Evolutionary conservation across 2,113 vertebrate species (phyloP).

Genomic region (Marmota monax): DNA sequence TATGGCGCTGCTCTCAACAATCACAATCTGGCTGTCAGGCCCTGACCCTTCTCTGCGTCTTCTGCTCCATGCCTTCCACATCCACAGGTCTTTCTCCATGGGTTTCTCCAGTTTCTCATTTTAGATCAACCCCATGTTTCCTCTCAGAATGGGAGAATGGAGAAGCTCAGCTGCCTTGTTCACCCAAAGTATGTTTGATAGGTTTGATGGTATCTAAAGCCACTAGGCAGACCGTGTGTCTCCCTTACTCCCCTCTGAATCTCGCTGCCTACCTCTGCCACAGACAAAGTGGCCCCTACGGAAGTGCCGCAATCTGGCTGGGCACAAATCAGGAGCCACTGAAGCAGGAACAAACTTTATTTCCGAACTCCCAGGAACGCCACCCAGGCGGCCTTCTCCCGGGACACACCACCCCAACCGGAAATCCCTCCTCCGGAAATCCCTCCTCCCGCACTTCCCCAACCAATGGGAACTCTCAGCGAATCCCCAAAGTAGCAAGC

Average conservation of each 20-base stretch:
- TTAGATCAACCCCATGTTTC: neutral
- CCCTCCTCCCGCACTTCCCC: too few species aligned
- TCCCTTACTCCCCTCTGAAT: fast-evolving
- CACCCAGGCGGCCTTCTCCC: too few species aligned
- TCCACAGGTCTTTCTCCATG: neutral
- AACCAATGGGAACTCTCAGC: too few species aligned
- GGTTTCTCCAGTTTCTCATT: neutral
- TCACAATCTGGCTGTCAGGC: neutral
- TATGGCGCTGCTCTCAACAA: neutral
- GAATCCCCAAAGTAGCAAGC: too few species aligned
- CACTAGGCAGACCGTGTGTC: fast-evolving
- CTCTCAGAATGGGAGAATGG: neutral
- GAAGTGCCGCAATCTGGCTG: too few species aligned
- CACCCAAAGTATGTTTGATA: neutral
- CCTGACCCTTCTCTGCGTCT: neutral
- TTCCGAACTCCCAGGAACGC: too few species aligned
- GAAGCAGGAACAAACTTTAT: too few species aligned
- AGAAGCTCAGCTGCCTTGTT: neutral
- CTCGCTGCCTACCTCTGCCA: neutral
- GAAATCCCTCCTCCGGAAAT: too few species aligned
- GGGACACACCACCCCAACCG: too few species aligned
- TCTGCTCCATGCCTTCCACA: neutral
- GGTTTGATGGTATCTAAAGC: too few species aligned
- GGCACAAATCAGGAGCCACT: too few species aligned
- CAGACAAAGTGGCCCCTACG: fast-evolving